Percentiles rank a stretch among this genome's conserved stretches.
These are phyloP conservation scores for Tetraodon nigroviridis DNA, from an alignment of 2,113 vertebrate genomes.

Conservation along the genomic window DNA sequence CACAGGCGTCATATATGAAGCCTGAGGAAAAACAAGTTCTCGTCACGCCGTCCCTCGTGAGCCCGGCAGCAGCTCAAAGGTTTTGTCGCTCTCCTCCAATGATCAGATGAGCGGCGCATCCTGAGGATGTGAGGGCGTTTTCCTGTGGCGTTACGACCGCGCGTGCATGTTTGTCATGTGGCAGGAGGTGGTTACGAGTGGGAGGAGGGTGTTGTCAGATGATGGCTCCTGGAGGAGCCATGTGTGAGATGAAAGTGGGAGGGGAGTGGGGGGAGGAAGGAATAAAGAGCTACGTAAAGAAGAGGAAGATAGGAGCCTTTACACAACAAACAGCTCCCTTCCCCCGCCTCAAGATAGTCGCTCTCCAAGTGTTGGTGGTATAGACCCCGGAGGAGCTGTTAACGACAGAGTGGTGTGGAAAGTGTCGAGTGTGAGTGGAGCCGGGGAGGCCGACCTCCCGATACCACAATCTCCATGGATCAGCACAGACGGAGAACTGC, in stretches of 20 bases:
- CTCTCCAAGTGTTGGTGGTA: constrained; percentile 66
- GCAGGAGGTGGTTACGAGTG: constrained; percentile 58
- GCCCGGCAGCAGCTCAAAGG: constrained; percentile 32
- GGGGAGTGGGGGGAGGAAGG: constrained; percentile 48
- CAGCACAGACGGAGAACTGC: constrained; percentile 30
- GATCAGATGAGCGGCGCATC: constrained; percentile 58
- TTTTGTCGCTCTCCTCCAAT: constrained; percentile 40
- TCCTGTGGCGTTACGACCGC: constrained; percentile 59
- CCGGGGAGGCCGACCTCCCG: constrained; percentile 50
- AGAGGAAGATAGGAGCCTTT: constrained; percentile 58
- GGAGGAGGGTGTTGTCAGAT: constrained; percentile 66
- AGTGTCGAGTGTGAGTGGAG: constrained; percentile 49
- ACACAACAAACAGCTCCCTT: constrained; percentile 63
- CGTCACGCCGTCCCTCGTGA: neutral
- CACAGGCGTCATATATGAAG: neutral
- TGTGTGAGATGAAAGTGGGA: constrained; percentile 59
- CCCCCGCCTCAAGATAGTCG: constrained; percentile 42
- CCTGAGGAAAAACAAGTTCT: too few relatives aligned
- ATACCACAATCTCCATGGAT: constrained; percentile 37
- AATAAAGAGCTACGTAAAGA: constrained; percentile 48
- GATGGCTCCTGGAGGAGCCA: constrained; percentile 65
- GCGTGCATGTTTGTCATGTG: constrained; percentile 61
- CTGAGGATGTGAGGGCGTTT: constrained; percentile 66
- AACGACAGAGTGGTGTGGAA: constrained; percentile 57
- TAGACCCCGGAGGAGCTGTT: constrained; percentile 66